These are phyloP conservation scores for Hippasteria phrygiana DNA, from an alignment of 53 echinoderm and acorn worm genomes.

Conservation along the genomic window DNA sequence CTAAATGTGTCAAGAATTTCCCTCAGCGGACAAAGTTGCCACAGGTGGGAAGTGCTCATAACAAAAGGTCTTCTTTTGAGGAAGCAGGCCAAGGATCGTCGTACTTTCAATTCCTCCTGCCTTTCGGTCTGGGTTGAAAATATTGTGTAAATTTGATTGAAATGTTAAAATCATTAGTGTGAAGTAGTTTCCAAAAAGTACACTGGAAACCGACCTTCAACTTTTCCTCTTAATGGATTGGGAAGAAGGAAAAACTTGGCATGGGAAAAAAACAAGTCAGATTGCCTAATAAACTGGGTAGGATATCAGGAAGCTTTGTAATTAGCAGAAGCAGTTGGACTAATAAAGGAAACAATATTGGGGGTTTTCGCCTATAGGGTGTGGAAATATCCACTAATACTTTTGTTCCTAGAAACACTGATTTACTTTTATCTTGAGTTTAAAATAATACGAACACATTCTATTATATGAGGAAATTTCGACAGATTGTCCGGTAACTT, in stretches of 20 bases:
- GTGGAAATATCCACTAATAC: too few relatives aligned
- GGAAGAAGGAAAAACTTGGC: not conserved
- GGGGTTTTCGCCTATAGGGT: too few relatives aligned
- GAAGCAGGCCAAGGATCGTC: not conserved
- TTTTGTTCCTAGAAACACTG: too few relatives aligned
- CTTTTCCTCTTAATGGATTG: not conserved
- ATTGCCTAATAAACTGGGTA: not conserved
- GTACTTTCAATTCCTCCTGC: not conserved
- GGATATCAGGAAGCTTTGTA: not conserved
- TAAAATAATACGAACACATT: too few relatives aligned
- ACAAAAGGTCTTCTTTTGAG: too few relatives aligned
- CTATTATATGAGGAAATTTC: too few relatives aligned
- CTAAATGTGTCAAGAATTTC: too few relatives aligned
- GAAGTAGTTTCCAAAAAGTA: constrained; percentile 5
- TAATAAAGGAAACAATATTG: not conserved
- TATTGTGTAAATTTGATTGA: not conserved
- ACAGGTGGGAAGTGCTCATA: too few relatives aligned
- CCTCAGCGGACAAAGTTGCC: too few relatives aligned
- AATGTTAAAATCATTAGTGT: not conserved
- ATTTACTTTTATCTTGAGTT: too few relatives aligned
- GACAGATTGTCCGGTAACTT: too few relatives aligned
- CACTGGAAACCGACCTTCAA: constrained; percentile 38
- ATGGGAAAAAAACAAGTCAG: not conserved
- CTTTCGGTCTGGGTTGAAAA: not conserved
- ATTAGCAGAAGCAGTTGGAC: not conserved